phyloP scores from a whole-genome alignment of 2,888 invertebrate species.

The Cryptocephalus primarius region DNA sequence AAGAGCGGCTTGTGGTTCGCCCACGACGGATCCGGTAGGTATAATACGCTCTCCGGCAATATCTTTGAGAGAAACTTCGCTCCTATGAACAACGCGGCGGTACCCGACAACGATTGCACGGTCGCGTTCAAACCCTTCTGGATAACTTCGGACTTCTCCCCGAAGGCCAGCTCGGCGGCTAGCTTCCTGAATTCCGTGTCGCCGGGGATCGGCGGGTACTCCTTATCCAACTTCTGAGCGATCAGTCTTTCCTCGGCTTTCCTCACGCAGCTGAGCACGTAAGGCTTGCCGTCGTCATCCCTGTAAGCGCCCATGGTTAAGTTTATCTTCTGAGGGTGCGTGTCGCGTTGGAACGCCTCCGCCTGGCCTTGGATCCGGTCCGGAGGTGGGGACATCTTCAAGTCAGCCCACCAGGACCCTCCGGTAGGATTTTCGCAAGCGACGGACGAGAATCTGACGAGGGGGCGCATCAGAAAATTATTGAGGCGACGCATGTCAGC shows the following conservation, averaged over 20 bases:
- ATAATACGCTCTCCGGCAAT: constrained; percentile 44
- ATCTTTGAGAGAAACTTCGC: constrained; percentile 47
- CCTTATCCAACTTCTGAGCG: constrained; percentile 44
- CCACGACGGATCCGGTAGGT: constrained; percentile 57
- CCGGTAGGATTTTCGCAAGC: too few species aligned
- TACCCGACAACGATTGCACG: constrained; percentile 50
- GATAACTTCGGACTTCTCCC: constrained; percentile 40
- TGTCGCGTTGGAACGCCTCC: neutral
- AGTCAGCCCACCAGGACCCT: neutral
- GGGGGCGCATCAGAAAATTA: too few species aligned
- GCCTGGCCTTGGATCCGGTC: neutral
- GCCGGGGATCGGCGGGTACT: constrained; percentile 53
- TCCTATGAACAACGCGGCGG: constrained; percentile 53
- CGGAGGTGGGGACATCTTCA: neutral
- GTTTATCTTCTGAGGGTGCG: neutral
- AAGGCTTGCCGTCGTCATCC: constrained; percentile 52
- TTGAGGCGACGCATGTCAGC: too few species aligned
- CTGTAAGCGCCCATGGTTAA: constrained; percentile 37
- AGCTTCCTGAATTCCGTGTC: constrained; percentile 30
- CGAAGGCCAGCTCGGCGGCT: constrained; percentile 47
- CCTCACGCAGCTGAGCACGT: constrained; percentile 47
- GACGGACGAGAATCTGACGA: too few species aligned
- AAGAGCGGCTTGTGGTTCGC: constrained; percentile 57
- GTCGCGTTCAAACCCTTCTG: constrained; percentile 31
- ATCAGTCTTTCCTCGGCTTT: constrained; percentile 46